Percentiles rank a stretch among this genome's conserved stretches.
phyloP scores from a whole-genome alignment of 1,140 invertebrate genomes.

The Oryctes rhinoceros region DNA sequence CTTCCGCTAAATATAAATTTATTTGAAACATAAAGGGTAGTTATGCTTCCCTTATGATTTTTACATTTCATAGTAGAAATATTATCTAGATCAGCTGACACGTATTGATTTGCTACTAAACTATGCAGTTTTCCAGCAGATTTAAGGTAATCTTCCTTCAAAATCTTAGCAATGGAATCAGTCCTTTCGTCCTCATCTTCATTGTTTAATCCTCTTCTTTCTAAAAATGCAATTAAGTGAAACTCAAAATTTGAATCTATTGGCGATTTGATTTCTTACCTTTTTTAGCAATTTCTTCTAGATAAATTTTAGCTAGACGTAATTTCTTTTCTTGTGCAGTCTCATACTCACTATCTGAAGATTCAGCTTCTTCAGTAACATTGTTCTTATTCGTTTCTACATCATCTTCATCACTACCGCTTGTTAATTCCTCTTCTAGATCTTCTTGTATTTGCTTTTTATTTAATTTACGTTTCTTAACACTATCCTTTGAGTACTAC shows the following conservation, averaged over 20 bases:
- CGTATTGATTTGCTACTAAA: conserved; percentile 75
- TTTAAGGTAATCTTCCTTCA: conserved; percentile 76
- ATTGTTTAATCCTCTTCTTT: conserved; percentile 46
- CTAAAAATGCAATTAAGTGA: conserved; percentile 44
- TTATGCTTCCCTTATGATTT: conserved; percentile 81
- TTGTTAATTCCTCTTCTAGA: conserved; percentile 60
- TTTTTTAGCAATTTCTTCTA: conserved; percentile 85
- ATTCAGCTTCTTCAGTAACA: background rate
- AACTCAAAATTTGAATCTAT: background rate
- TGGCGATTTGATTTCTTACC: conserved; percentile 58
- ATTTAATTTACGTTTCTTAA: conserved; percentile 51
- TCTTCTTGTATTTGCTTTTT: background rate
- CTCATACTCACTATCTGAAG: conserved; percentile 67
- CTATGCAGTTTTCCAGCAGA: conserved; percentile 81
- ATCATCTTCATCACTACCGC: conserved; percentile 40
- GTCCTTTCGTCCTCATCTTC: background rate
- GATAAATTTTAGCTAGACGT: conserved; percentile 86
- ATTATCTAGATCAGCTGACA: conserved; percentile 62
- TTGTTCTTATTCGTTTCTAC: background rate
- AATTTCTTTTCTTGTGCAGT: conserved; percentile 91
- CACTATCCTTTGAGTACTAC: conserved; percentile 40
- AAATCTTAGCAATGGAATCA: conserved; percentile 16
- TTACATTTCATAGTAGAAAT: conserved; percentile 70
- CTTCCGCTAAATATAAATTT: conserved; percentile 82
- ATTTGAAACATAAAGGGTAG: conserved; percentile 81